Evolutionary conservation across 1,140 invertebrate species (phyloP), one percentile per base, ranked within the genome.

Genomic region (Daktulosphaira vitifoliae): DNA sequence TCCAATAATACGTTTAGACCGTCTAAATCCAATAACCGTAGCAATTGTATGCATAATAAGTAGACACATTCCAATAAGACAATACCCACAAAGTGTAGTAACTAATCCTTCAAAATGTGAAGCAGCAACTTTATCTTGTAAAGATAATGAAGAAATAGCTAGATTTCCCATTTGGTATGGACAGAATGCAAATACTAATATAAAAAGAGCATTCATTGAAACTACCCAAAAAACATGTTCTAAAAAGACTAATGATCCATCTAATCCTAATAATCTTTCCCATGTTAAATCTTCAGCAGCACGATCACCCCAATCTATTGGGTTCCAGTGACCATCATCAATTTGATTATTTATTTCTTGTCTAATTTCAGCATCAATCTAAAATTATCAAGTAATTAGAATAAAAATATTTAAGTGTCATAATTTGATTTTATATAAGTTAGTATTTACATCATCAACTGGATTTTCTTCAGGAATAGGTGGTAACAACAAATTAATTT

Each of bases 221-320:
- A 98, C 90, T 8, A 98, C 94, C 96, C 96, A 99, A 74, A 99
- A 98, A 0, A 98, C 95, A 79, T 99, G 95, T 77, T 99, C 96
- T 23, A 99, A 77, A 73, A 99, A 99, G 15, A 96, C 70, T 26
- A 99, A 81, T 0, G 95, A 98, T 0, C 96, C 96, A 79, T 99
- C 96, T 2, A 99, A 77, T 2, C 96, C 96, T 1, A 99, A 78
- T 1, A 99, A 78, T 70, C 95, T 80, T 74, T 98, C 95, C 96
- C 96, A 99, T 0, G 96, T 98, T 2, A 99, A 75, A 74, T 99
- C 96, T 71, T 99, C 96, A 25, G 90, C 92, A 0, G 92, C 94
- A 70, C 95, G 78, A 73, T 98, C 95, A 4, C 56, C 56, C 93
- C 95, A 98, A 72, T 98, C 94, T 80, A 97, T 94, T 1, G 92